These are phyloP conservation scores for Phlogophora meticulosa DNA, from an alignment of 2,888 invertebrate genomes.

Conservation along the genomic window DNA sequence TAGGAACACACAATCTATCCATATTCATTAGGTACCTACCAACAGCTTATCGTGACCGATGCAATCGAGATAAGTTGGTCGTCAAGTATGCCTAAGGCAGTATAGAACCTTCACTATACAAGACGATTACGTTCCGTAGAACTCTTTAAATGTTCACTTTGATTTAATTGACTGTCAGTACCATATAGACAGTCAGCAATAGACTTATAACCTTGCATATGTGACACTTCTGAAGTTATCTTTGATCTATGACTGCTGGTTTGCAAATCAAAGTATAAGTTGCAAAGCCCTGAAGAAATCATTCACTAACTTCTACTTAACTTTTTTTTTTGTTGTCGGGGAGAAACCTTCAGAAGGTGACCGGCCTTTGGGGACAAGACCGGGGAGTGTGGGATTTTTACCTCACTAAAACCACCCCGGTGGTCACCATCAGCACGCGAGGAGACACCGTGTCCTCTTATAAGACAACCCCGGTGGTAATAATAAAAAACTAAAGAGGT, in stretches of 20 bases:
- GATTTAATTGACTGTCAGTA: constrained; percentile 23
- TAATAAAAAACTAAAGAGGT: too few relatives aligned
- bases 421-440: too few relatives aligned
- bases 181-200: constrained; percentile 19
- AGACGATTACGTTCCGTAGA: constrained; percentile 13
- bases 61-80: constrained; percentile 25
- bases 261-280: constrained; percentile 19
- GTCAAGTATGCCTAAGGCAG: constrained; percentile 35
- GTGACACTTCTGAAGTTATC: constrained; percentile 43
- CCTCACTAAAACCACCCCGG: too few relatives aligned
- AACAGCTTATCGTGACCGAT: constrained; percentile 13
- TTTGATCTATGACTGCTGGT: constrained; percentile 28
- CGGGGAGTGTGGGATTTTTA: too few relatives aligned
- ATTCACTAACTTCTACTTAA: neutral
- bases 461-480: too few relatives aligned
- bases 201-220: constrained; percentile 36
- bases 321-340: too few relatives aligned
- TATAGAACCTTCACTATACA: constrained; percentile 43
- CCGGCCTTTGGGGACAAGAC: too few relatives aligned
- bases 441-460: too few relatives aligned
- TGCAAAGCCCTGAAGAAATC: constrained; percentile 1
- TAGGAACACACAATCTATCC: neutral
- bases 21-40: too few relatives aligned
- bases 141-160: constrained; percentile 39
- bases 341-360: too few relatives aligned